Evolutionary conservation across 2,113 vertebrate genomes (phyloP), one percentile per base, ranked within the genome.

Genomic region (Triplophysa dalaica): DNA sequence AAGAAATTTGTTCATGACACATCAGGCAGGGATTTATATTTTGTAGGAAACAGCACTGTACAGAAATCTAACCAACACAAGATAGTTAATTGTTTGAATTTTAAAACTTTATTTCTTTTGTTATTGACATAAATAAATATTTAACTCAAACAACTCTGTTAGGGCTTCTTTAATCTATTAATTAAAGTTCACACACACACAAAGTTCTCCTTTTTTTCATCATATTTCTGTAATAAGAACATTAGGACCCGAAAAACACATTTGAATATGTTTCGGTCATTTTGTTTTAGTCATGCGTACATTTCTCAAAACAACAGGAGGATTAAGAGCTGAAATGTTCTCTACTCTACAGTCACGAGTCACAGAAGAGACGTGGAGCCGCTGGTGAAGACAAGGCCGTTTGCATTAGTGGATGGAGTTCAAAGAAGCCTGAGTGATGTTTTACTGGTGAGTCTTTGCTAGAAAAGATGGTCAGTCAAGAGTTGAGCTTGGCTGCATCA

Each of bases 351-450:
- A 82, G 77, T 80, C 43, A 26, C 41, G 24, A 78, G 29, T 68
- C 45, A 8, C 12, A 70, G 63, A 12, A 77, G 61, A 72, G 66
- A 77, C 19, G 85, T 60, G 12, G 78, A 69, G 17, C 85, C 88
- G 38, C 75, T 89, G 82, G 86, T 84, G 70, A 91, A 64, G 61
- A 92, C 88, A 0, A 86, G 82, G 21, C 92, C 92, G 8, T 93
- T 93, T 66, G n/a, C 88, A 54, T 45, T 93, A 56, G 82, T 91
- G 72, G 87, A 87, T 17, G 89, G 90, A 62, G 85, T 56, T 73
- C 88, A 88, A 67, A 84, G 63, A 64, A 91, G 86, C 76, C 87
- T 93, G 5, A 61, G 75, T 19, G 84, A 91, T 21, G 87, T 89
- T 2, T 81, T 93, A 0, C 89, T 89, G 92, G 92, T 93, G 6